Evolutionary conservation across 2,113 vertebrate species (phyloP), one percentile per base, ranked within the genome.

Genomic region (Lota lota): DNA sequence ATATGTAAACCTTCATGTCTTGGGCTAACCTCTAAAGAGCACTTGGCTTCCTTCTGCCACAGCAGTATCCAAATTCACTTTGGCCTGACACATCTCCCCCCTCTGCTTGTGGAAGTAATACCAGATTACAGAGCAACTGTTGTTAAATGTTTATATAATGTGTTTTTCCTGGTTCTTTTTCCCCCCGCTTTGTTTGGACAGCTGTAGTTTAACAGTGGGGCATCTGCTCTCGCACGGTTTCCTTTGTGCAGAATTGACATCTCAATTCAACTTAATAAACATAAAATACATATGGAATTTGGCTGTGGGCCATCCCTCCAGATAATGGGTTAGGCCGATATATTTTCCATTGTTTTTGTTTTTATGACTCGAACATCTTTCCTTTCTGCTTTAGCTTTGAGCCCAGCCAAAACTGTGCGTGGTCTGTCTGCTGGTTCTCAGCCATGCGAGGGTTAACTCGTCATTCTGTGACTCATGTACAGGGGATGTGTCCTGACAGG

Each of bases 121-220:
- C 90, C 87, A 90, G 88, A 92, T 92, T 92, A 93, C 91, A 92
- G 89, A 91, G 89, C 86, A 83, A 90, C 90, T 91, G 91, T 90
- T 91, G 89, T 92, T 89, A 91, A 92, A 91, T 86, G 86, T 89
- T 92, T 89, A 91, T 88, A 89, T 89, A 92, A 92, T 91, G 83
- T 92, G 89, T 61, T 90, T 91, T 89, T 91, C 85, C 83, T 90
- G 88, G 78, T 79, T 82, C 80, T 81, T 88, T 86, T 83, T 64
- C 51, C 0, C 72, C 33, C 60, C 76, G 61, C 78, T 73, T 76
- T 92, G 91, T 92, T 93, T 92, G 85, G 70, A 91, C 91, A 93
- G 92, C 91, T 92, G 92, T 82, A 86, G 86, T 81, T 82, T 80
- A 90, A 84, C 90, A 84, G 89, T 81, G 51, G 90, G 90, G 79